phyloP scores from a whole-genome alignment of 2,888 invertebrate species.

The Hypercompe scribonia region DNA sequence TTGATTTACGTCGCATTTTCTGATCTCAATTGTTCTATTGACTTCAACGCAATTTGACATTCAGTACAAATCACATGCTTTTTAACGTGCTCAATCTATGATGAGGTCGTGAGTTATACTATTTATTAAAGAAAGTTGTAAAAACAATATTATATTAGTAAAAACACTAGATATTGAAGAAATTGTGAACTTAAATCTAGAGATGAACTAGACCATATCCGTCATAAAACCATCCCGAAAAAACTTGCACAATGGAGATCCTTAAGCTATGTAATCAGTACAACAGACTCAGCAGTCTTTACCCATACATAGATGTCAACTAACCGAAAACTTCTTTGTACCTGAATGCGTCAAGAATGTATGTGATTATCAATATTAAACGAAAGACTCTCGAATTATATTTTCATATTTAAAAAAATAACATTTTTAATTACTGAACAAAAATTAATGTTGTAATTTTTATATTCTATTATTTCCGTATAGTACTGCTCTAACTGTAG shows the following conservation, averaged over 20 bases:
- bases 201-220: not conserved
- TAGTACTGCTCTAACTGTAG: not conserved
- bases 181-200: too few species aligned
- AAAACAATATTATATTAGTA: conserved; percentile 6
- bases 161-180: not conserved
- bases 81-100: conserved; percentile 37
- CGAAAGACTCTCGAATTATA: not conserved
- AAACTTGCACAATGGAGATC: not conserved
- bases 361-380: not conserved
- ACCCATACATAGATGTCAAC: not conserved
- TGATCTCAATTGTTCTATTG: conserved; percentile 10
- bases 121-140: conserved; percentile 30
- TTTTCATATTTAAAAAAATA: not conserved
- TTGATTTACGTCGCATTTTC: not conserved
- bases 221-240: not conserved
- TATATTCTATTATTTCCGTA: not conserved
- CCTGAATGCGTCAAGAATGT: not conserved
- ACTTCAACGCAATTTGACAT: conserved; percentile 35
- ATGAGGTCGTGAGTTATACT: conserved; percentile 50
- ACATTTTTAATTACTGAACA: not conserved
- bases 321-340: too few species aligned
- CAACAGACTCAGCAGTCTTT: not conserved
- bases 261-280: not conserved
- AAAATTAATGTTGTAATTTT: not conserved
- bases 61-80: conserved; percentile 36